Conservation (phyloP, 1,140 invertebrate species). For the Drosophila leontia region DNA sequence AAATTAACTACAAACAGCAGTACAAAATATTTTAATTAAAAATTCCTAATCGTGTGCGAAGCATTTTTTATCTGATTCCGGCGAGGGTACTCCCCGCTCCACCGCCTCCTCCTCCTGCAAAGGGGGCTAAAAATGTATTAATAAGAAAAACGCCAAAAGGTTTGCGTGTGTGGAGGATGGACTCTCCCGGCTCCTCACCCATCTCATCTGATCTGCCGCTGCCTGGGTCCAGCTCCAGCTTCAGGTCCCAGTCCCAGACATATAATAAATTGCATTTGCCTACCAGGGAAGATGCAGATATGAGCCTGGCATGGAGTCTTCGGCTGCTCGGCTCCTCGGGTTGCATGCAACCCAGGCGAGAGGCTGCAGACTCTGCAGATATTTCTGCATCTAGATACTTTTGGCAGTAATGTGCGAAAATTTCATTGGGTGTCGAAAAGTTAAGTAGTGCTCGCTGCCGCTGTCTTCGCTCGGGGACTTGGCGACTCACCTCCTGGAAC, state of each 20-base stretch:
- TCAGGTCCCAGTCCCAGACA: slow-evolving; percentile 49
- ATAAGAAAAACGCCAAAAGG: slow-evolving; percentile 82
- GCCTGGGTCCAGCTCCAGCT: slow-evolving; percentile 4
- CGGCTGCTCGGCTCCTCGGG: slow-evolving; percentile 12
- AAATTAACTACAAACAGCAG: slow-evolving; percentile 84
- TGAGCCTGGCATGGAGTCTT: slow-evolving; percentile 49
- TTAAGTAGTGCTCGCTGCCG: slow-evolving; percentile 78
- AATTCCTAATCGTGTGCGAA: slow-evolving; percentile 85
- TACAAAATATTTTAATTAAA: slow-evolving; percentile 85
- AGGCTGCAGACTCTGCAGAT: slow-evolving; percentile 54
- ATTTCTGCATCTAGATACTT: slow-evolving; percentile 84
- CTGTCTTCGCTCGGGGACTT: slow-evolving; percentile 45
- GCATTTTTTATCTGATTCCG: slow-evolving; percentile 84
- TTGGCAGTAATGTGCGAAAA: slow-evolving; percentile 84
- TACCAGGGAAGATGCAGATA: slow-evolving; percentile 80
- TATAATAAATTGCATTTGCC: slow-evolving; percentile 84
- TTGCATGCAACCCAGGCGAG: slow-evolving; percentile 59
- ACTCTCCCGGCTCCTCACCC: slow-evolving; percentile 18
- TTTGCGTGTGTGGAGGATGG: slow-evolving; percentile 73
- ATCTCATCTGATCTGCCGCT: slow-evolving; percentile 48
- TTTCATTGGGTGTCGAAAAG: slow-evolving; percentile 84
- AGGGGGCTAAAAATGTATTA: slow-evolving; percentile 80
- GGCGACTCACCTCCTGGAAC: neutral
- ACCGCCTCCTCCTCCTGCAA: neutral
- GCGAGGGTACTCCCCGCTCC: slow-evolving; percentile 33